Evolutionary conservation across 2,888 invertebrate genomes (phyloP).

Genomic region (Ommatoiulus sabulosus): DNA sequence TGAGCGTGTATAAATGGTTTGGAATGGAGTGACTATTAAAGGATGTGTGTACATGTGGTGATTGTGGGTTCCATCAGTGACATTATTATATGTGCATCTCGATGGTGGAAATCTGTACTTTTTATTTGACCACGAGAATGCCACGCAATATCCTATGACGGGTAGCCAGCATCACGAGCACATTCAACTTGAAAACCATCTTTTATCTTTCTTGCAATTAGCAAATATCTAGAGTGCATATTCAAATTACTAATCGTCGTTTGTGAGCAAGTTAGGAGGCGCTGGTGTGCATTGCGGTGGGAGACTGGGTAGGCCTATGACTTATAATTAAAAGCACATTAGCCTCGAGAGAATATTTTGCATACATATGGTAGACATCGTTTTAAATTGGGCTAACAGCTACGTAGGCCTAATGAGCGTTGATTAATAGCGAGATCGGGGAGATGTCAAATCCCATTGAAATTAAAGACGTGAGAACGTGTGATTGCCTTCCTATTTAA

Average conservation of each 20-base stretch:
- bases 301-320: not conserved
- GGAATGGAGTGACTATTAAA: no score
- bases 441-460: not conserved
- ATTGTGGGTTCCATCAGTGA: no score
- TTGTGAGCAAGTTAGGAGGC: not conserved
- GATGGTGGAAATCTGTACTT: not conserved
- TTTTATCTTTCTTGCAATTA: not conserved
- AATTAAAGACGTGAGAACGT: constrained; percentile 6
- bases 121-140: not conserved
- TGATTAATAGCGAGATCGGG: not conserved
- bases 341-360: constrained; percentile 12
- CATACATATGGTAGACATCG: not conserved
- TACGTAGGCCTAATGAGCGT: not conserved
- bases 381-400: not conserved
- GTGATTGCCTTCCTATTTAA: not conserved
- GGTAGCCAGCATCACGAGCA: not conserved
- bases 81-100: not conserved
- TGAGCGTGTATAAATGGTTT: no score
- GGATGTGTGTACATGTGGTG: no score
- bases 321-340: not conserved
- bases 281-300: not conserved
- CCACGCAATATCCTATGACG: not conserved
- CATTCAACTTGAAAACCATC: not conserved
- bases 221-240: not conserved
- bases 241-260: not conserved